Conservation (phyloP, 2,888 invertebrate species). For the Caenorhabditis afra region DNA sequence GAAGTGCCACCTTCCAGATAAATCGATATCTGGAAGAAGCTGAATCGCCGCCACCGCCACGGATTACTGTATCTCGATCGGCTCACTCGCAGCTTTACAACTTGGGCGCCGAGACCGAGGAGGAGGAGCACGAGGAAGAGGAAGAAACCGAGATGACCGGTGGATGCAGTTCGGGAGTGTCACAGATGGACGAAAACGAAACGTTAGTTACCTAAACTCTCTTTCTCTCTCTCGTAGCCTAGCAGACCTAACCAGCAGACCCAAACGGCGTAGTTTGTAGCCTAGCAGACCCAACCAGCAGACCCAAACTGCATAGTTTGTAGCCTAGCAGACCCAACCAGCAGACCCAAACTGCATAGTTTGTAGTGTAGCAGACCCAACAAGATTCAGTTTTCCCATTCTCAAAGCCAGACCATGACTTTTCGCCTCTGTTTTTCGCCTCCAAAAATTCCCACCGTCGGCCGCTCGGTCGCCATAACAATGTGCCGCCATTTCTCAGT, state of each 20-base stretch:
- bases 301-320: no score
- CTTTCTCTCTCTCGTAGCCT: neutral
- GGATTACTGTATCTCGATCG: conserved; percentile 55
- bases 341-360: no score
- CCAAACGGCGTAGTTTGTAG: no score
- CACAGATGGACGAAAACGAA: conserved; percentile 59
- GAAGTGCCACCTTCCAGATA: conserved; percentile 62
- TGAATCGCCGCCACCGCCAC: conserved; percentile 12
- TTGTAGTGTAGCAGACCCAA: neutral
- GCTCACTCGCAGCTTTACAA: conserved; percentile 58
- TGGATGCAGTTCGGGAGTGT: conserved; percentile 41
- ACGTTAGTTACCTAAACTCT: conserved; percentile 39
- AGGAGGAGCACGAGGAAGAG: conserved; percentile 19
- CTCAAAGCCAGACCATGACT: no score
- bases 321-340: neutral
- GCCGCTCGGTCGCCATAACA: neutral
- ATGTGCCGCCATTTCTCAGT: neutral
- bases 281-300: neutral
- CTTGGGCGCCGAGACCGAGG: conserved; percentile 43
- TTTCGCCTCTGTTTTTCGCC: neutral
- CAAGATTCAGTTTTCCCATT: no score
- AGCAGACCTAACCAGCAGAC: neutral
- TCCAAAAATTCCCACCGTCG: neutral
- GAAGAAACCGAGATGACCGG: conserved; percentile 22
- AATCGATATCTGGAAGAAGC: conserved; percentile 37